phyloP scores from a whole-genome alignment of 1,140 invertebrate genomes.

The Zaprionus kolodkinae region DNA sequence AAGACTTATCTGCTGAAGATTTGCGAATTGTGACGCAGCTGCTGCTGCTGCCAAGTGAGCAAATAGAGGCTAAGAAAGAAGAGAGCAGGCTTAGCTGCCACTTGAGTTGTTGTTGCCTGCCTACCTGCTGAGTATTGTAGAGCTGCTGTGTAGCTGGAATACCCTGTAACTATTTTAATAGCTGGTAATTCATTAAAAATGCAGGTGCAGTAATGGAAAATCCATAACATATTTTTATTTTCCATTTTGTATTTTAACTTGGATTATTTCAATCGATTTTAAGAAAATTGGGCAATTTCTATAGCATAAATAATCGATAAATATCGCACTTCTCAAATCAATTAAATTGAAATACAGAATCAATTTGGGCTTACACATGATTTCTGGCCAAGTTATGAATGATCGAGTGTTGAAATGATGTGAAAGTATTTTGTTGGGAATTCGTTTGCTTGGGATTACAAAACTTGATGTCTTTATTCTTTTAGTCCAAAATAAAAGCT shows the following conservation, averaged over 20 bases:
- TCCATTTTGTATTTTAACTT: too few species aligned
- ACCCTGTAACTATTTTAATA: neutral
- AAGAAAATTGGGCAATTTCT: too few species aligned
- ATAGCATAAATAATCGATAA: too few species aligned
- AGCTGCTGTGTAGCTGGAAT: slow-evolving; percentile 29
- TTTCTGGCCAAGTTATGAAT: too few species aligned
- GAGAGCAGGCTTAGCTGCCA: slow-evolving; percentile 19
- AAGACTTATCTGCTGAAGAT: slow-evolving; percentile 8
- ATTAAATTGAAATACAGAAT: too few species aligned
- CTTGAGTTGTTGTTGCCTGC: slow-evolving; percentile 31
- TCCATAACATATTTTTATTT: too few species aligned
- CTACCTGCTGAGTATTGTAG: slow-evolving; percentile 10
- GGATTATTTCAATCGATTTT: too few species aligned
- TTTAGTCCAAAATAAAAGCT: slow-evolving; percentile 11
- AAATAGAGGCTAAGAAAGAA: slow-evolving; percentile 28
- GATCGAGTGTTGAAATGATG: neutral
- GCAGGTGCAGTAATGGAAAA: neutral
- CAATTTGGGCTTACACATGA: too few species aligned
- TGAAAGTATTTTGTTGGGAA: slow-evolving; percentile 46
- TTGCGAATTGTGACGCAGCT: slow-evolving; percentile 25
- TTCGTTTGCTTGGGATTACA: slow-evolving; percentile 22
- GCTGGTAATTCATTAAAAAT: too few species aligned
- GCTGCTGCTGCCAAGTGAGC: slow-evolving; percentile 14
- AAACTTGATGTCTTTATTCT: slow-evolving; percentile 65
- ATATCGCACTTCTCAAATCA: too few species aligned